Evolutionary conservation across 2,888 invertebrate species (phyloP), one percentile per base, ranked within the genome.

Genomic region (Drosophila tanythrix): DNA sequence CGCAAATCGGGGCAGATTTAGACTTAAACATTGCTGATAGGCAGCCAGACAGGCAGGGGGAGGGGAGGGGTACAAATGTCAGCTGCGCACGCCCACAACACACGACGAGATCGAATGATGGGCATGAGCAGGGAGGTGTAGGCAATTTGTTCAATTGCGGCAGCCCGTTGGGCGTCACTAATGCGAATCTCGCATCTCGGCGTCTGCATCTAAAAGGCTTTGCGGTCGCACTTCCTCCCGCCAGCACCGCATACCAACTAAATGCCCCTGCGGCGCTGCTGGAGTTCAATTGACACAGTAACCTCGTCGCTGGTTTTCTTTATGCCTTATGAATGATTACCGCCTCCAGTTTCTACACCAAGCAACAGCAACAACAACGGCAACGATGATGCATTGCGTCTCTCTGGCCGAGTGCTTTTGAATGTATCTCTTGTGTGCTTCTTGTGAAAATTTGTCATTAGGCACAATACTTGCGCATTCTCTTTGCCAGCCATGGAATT

Each of bases 131-230:
- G 38, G 48, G 21, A 21, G 48, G 38, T 21, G 52, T 27, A 10
- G 21, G 66, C 88, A 81, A 88, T 88, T 88, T 89, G 86, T 87
- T 87, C 80, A 83, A 88, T 89, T 89, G 88, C 83, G 73, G 77
- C 88, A 88, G 88, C 90, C 88, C 81, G 73, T 79, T 83, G 86
- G 86, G 90, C 86, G 90, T 85, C 76, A 57, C 80, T 80, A 87
- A 74, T 77, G 89, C 76, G 75, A 79, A 89, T 83, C 83, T 79
- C 77, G 79, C 75, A 79, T 74, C 70, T 68, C 27, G 70, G 61
- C 74, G 89, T 89, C 88, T 88, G 88, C 85, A 87, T 87, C 85
- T 85, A 68, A 89, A 89, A 82, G 70, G 66, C 70, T 76, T 80
- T 74, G 65, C 67, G 71, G 68, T 76, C 59, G 43, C 62, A 33